These are phyloP conservation scores for Eupithecia abbreviata DNA, from an alignment of 2,888 invertebrate genomes.

Conservation along the genomic window DNA sequence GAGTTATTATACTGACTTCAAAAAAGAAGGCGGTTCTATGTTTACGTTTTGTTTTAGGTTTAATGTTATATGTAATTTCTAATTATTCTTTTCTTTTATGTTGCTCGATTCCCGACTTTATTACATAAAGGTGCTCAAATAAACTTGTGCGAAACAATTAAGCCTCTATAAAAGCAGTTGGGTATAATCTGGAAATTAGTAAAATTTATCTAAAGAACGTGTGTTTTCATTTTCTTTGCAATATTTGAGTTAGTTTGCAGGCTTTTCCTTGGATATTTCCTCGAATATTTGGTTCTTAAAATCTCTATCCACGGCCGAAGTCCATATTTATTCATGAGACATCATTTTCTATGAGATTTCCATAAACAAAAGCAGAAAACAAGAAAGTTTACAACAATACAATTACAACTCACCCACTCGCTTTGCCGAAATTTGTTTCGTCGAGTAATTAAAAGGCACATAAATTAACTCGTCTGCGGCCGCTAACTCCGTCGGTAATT, in stretches of 20 bases:
- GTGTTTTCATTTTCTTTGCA: not conserved
- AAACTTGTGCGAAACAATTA: not conserved
- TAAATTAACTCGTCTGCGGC: constrained; percentile 84
- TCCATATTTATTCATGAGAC: constrained; percentile 16
- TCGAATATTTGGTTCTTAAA: not conserved
- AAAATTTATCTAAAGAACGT: too few relatives aligned
- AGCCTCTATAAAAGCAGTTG: not conserved
- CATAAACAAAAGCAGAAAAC: constrained; percentile 32
- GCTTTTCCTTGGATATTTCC: not conserved
- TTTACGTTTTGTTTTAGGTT: too few relatives aligned
- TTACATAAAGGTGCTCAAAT: not conserved
- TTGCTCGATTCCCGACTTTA: too few relatives aligned
- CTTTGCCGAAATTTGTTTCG: constrained; percentile 73
- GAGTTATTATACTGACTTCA: too few relatives aligned
- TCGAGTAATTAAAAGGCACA: constrained; percentile 87
- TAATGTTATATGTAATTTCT: too few relatives aligned
- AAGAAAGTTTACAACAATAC: constrained; percentile 32
- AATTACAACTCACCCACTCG: constrained; percentile 72
- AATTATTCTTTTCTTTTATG: too few relatives aligned
- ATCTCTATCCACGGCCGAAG: not conserved
- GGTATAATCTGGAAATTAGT: not conserved
- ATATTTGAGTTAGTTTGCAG: not conserved
- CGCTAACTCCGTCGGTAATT: constrained; percentile 80
- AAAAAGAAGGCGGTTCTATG: too few relatives aligned
- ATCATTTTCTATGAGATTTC: constrained; percentile 8